Evolutionary conservation across 2,888 invertebrate genomes (phyloP), one percentile per base, ranked within the genome.

Genomic region (Eupithecia abbreviata): DNA sequence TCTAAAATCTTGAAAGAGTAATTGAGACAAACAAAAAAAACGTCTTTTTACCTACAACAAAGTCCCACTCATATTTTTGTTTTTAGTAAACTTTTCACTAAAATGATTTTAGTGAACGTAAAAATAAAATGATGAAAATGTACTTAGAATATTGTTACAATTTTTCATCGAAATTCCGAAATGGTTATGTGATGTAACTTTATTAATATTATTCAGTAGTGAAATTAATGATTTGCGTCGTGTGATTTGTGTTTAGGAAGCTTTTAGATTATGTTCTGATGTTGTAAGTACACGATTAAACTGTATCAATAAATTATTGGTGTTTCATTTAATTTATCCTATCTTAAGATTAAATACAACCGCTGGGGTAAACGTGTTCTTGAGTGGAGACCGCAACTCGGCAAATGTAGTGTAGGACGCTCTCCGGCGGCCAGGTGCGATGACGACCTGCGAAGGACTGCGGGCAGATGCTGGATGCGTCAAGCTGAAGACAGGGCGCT

Each of bases 281-380:
- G 71, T 73, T 78, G 76, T 74, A 69, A 70, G 45, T 76, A 74
- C 70, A 76, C 74, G 70, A 76, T 76, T 81, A 81, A 82, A 81
- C 74, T 74, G 71, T 77, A 80, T 75, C 79, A 76, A 78, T 42
- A 69, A 62, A 76, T 71, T 41, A 12, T 58, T 58, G n/a, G 62
- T 71, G 80, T 82, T 80, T 82, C 69, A 79, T 80, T 80, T 79
- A 58, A 51, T 47, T 18, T 6, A n/a, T 18, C 58, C 18, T 18
- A 10, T 10, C 55, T 9, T 18, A 18, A 18, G 18, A 58, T 58
- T 58, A 55, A 7, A 49, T 15, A n/a, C 30, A 30, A 30, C 30
- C 30, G 30, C 30, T 30, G 30, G 30, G 30, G 30, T 30, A 30
- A 30, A 30, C 30, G 30, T 30, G 30, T 30, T 30, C 30, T 30